A percentile compares a stretch with the other conserved stretches of the same genome.
Conservation (phyloP, 2,888 invertebrate species). For the Pammene aurita region DNA sequence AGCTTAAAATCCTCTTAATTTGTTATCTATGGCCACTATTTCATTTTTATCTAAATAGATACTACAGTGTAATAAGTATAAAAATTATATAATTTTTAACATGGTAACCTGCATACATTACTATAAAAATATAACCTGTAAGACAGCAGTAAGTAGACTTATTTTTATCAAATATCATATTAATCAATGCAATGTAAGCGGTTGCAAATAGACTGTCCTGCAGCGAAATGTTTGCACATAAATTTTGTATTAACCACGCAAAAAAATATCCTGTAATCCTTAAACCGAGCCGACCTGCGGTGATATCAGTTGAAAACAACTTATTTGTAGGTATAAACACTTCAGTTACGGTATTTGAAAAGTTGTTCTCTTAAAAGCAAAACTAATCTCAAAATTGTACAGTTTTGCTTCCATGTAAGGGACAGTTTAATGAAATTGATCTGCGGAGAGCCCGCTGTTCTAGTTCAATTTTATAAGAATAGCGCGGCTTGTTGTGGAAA, state of each 20-base stretch:
- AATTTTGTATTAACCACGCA: conserved; percentile 10
- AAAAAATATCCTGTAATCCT: conserved; percentile 13
- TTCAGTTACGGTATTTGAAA: conserved; percentile 79
- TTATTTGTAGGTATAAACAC: conserved; percentile 47
- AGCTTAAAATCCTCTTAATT: too few species aligned
- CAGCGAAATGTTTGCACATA: conserved; percentile 7
- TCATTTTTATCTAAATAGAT: too few species aligned
- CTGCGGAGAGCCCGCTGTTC: conserved; percentile 59
- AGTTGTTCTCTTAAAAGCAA: conserved; percentile 66
- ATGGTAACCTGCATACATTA: too few species aligned
- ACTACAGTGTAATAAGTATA: too few species aligned
- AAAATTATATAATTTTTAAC: too few species aligned
- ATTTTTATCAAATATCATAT: too few species aligned
- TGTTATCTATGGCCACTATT: too few species aligned
- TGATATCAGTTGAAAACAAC: conserved; percentile 4
- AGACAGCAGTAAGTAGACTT: too few species aligned
- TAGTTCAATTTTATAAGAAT: conserved; percentile 46
- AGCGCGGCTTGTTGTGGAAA: conserved; percentile 48
- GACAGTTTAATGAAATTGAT: too few species aligned
- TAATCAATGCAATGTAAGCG: conserved; percentile 1
- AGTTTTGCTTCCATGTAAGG: too few species aligned
- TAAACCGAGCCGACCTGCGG: neutral
- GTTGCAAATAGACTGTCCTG: conserved; percentile 11
- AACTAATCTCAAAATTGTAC: conserved; percentile 59
- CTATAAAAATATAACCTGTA: too few species aligned